Conservation (phyloP, 2,888 invertebrate genomes). For the Antitype chi region DNA sequence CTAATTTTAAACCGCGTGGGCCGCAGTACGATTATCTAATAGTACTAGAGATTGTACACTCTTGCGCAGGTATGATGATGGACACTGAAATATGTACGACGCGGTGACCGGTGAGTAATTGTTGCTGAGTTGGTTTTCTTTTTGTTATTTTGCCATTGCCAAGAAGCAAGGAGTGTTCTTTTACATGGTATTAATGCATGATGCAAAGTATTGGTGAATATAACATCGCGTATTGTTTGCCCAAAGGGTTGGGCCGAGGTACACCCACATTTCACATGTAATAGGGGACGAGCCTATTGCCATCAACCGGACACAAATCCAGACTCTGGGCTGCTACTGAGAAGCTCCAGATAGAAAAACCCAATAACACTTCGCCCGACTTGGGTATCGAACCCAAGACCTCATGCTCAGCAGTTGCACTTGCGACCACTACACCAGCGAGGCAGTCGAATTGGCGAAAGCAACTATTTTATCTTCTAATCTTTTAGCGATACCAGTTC, state of each 20-base stretch:
- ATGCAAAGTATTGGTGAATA: slow-evolving; percentile 10
- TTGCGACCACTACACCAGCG: too few species aligned
- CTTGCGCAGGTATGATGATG: slow-evolving; percentile 43
- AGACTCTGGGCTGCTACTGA: too few species aligned
- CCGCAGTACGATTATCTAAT: slow-evolving; percentile 62
- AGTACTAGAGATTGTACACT: slow-evolving; percentile 55
- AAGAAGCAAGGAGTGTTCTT: slow-evolving; percentile 14
- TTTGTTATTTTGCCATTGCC: slow-evolving; percentile 18
- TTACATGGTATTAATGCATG: background rate
- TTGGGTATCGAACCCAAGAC: too few species aligned
- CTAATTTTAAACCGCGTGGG: slow-evolving; percentile 63
- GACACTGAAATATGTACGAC: slow-evolving; percentile 34
- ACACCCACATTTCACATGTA: too few species aligned
- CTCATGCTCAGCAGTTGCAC: too few species aligned
- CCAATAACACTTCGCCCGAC: too few species aligned
- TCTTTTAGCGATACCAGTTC: slow-evolving; percentile 11
- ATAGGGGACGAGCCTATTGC: too few species aligned
- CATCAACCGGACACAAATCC: too few species aligned
- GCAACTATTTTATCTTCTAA: slow-evolving; percentile 4
- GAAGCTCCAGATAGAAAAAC: too few species aligned
- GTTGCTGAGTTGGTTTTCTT: slow-evolving; percentile 18
- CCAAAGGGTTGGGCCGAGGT: too few species aligned
- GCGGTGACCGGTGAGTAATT: slow-evolving; percentile 60
- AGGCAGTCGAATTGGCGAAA: background rate
- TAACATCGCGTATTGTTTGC: too few species aligned